Conservation (phyloP, 1,140 invertebrate genomes). For the Sogatella furcifera region DNA sequence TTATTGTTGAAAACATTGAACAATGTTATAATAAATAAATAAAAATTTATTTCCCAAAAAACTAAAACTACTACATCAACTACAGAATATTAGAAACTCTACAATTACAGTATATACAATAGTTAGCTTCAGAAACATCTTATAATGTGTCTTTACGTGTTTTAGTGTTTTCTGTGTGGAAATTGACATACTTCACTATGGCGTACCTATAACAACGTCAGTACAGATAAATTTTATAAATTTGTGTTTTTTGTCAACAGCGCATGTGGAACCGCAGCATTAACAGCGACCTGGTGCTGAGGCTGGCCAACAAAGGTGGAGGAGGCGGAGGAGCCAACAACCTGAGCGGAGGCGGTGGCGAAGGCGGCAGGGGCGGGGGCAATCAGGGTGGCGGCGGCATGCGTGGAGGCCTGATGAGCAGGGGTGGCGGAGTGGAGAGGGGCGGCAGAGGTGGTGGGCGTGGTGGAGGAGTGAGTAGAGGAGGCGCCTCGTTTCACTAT, state of each 20-base stretch:
- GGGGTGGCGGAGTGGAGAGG: not conserved
- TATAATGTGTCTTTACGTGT: too few species aligned
- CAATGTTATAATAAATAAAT: too few species aligned
- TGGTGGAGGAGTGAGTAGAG: constrained; percentile 21
- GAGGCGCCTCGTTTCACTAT: constrained; percentile 42
- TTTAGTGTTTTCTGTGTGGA: too few species aligned
- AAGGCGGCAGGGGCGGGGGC: not conserved
- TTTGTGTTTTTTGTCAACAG: constrained; percentile 36
- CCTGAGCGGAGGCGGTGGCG: constrained; percentile 28
- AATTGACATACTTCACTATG: too few species aligned
- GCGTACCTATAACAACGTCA: too few species aligned
- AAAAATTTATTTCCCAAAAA: too few species aligned
- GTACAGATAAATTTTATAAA: too few species aligned
- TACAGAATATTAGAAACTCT: too few species aligned
- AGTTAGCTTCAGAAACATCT: too few species aligned
- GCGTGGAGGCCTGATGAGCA: constrained; percentile 39
- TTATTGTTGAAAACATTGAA: too few species aligned
- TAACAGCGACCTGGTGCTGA: constrained; percentile 42
- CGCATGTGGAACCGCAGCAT: constrained; percentile 45
- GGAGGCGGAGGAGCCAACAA: constrained; percentile 27
- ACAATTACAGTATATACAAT: too few species aligned
- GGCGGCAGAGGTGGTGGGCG: constrained; percentile 42
- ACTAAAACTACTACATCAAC: too few species aligned
- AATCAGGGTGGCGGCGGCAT: constrained; percentile 24
- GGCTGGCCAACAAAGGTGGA: constrained; percentile 27